phyloP scores from a whole-genome alignment of 30 jellyfish, hydroid and myxozoan genomes.

The Turritopsis dohrnii region DNA sequence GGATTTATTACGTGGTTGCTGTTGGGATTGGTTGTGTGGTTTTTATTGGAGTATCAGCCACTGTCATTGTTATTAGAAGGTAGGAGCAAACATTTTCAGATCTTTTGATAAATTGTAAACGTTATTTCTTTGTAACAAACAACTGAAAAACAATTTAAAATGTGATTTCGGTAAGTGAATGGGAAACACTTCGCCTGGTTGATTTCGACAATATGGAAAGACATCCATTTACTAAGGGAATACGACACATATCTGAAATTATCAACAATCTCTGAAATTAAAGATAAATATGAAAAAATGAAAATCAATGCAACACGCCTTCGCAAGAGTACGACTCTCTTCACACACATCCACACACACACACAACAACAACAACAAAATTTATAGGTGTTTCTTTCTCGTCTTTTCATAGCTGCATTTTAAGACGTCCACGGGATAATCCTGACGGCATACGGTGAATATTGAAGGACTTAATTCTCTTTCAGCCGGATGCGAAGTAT shows the following conservation, averaged over 20 bases:
- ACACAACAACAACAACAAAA: not conserved
- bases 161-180: not conserved
- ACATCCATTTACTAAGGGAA: not conserved
- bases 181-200: too few species aligned
- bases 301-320: too few species aligned
- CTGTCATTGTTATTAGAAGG: conserved; percentile 35
- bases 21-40: conserved; percentile 22
- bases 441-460: conserved; percentile 22
- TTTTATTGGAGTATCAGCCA: conserved; percentile 24
- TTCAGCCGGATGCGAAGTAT: conserved; percentile 37
- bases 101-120: too few species aligned
- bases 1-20: conserved; percentile 30
- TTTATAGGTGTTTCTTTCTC: not conserved
- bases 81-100: not conserved
- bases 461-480: conserved; percentile 21
- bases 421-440: conserved; percentile 9
- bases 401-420: conserved; percentile 8
- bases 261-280: too few species aligned
- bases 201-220: too few species aligned
- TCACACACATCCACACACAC: conserved; percentile 10
- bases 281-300: too few species aligned
- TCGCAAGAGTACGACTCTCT: not conserved
- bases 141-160: not conserved
- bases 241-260: not conserved
- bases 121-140: not conserved